Conservation (phyloP, 2,888 invertebrate species). For the Hetaerina titia region DNA sequence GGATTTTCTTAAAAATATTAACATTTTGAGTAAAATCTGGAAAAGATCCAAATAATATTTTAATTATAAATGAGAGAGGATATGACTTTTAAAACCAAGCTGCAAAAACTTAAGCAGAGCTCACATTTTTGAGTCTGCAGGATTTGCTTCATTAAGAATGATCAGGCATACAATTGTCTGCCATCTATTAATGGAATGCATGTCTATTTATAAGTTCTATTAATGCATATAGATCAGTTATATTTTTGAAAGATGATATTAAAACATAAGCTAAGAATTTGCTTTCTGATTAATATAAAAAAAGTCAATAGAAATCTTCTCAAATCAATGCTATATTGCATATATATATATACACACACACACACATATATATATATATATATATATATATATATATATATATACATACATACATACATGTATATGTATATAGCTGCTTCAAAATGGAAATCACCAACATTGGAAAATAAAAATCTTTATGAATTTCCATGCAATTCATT, state of each 20-base stretch:
- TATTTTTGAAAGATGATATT: neutral
- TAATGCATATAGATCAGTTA: conserved; percentile 3
- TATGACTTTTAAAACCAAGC: neutral
- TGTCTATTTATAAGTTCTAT: neutral
- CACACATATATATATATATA: too few species aligned
- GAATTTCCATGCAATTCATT: neutral
- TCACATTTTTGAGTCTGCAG: neutral
- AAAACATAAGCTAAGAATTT: neutral
- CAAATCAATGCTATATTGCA: neutral
- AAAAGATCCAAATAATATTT: too few species aligned
- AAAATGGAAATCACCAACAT: neutral
- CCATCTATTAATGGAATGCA: conserved; percentile 7
- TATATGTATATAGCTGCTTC: neutral
- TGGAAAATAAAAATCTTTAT: neutral
- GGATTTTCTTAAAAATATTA: too few species aligned
- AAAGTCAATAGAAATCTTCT: neutral
- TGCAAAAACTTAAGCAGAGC: neutral
- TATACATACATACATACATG: too few species aligned
- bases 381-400: too few species aligned
- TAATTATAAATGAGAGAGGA: neutral
- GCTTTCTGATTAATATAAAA: neutral
- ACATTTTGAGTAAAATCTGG: too few species aligned
- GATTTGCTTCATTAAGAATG: neutral
- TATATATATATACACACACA: neutral
- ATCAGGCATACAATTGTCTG: neutral